Conservation (phyloP, 2,888 invertebrate species). For the Lepidonotus clava region DNA sequence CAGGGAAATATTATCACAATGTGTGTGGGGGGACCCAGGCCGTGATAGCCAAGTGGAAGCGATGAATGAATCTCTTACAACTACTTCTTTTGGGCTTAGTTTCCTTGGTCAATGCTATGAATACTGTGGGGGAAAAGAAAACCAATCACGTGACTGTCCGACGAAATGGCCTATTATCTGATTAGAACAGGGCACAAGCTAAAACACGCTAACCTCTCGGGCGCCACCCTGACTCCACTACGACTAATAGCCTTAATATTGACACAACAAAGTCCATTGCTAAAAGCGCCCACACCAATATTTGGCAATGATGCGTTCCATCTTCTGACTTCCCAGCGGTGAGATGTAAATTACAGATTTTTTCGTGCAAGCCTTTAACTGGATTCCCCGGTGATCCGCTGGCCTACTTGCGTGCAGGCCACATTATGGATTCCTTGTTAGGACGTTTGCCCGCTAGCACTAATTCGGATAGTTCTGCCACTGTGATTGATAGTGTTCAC, state of each 20-base stretch:
- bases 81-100: too few relatives aligned
- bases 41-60: too few relatives aligned
- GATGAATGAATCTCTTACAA: too few relatives aligned
- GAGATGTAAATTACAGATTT: constrained; percentile 17
- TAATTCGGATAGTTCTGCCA: too few relatives aligned
- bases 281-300: constrained; percentile 17
- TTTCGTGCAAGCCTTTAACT: not conserved
- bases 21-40: too few relatives aligned
- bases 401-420: not conserved
- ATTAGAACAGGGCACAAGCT: not conserved
- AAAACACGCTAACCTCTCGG: not conserved
- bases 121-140: too few relatives aligned
- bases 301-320: not conserved
- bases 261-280: not conserved
- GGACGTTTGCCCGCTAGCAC: not conserved
- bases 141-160: too few relatives aligned
- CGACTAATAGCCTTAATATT: not conserved
- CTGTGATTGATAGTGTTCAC: too few relatives aligned
- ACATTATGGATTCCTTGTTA: constrained; percentile 12
- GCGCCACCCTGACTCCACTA: not conserved
- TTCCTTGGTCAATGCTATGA: too few relatives aligned
- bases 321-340: not conserved
- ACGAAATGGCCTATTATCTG: constrained; percentile 24
- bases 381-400: not conserved
- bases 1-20: too few relatives aligned